Evolutionary conservation across 2,888 invertebrate species (phyloP), one percentile per base, ranked within the genome.

Genomic region (Eupeodes latifasciatus): DNA sequence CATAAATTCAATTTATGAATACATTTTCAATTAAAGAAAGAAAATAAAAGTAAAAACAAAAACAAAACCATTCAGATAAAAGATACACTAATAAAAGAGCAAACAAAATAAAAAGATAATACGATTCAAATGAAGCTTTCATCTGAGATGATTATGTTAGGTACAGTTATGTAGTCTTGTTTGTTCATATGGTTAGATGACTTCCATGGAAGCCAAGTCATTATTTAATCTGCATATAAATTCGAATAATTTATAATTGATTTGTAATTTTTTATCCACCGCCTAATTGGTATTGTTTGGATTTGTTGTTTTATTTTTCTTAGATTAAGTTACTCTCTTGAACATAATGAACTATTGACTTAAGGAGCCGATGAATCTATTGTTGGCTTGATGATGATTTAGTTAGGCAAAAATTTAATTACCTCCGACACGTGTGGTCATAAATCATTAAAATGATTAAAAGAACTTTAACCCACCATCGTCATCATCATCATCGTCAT

Each of bases 191-290:
- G 16, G 66, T 36, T 47, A 11, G 12, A 47, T 27, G 36, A 57
- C 81, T 84, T 64, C 81, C 81, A 76, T 78, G 67, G 84, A 84
- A 84, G 80, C 72, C 77, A 53, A 83, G 59, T 67, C 72, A 77
- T 83, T 87, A 77, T 83, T 87, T 82, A 74, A 87, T 87, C 72
- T 84, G 81, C 84, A 88, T 88, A 81, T 67, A 77, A 77, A 84
- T 84, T 84, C 66, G 51, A 77, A 74, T 66, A 67, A 62, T 55
- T 81, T 84, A 40, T 40, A 84, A 85, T 85, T 74, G 85, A 78
- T 81, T 81, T 77, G 66, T 81, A 85, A 81, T 84, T 88, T 88
- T 83, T 80, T 59, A 76, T 64, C 53, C 36, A 27, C 19, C 27
- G 47, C 34, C 34, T 77, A 53, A 83, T 71, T 75, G 59, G 47